These are phyloP conservation scores for Odobenus rosmarus DNA, from an alignment of 2,113 vertebrate species.

Conservation along the genomic window DNA sequence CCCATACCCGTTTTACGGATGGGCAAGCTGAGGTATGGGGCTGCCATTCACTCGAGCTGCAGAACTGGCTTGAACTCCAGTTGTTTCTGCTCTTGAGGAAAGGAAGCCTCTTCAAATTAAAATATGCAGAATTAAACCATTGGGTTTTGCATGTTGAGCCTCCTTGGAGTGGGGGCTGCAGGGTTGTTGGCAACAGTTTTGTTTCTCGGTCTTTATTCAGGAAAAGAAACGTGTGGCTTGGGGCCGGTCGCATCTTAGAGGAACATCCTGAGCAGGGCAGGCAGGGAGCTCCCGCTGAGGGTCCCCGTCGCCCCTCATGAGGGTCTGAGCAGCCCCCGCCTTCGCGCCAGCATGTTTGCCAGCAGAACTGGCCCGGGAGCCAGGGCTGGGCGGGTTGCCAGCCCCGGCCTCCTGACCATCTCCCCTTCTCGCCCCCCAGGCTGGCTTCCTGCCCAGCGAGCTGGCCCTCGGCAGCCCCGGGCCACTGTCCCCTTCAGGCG, in stretches of 20 bases:
- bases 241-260: accelerated
- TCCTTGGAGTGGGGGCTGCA: accelerated
- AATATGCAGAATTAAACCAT: accelerated
- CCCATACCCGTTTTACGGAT: background rate
- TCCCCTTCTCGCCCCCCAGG: conserved; percentile 82
- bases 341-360: background rate
- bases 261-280: accelerated
- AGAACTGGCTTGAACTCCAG: background rate
- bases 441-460: conserved; percentile 93
- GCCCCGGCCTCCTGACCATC: too few species aligned
- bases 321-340: accelerated
- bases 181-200: background rate
- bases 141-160: accelerated
- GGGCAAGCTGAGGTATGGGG: accelerated
- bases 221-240: too few species aligned
- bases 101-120: background rate
- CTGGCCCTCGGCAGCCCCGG: conserved; percentile 93
- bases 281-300: background rate
- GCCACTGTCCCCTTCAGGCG: conserved; percentile 94
- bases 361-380: accelerated
- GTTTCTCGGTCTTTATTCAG: background rate
- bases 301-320: background rate
- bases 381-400: too few species aligned
- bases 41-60: background rate
- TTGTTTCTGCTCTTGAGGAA: background rate